Conservation (phyloP, 1,140 invertebrate species). For the Bombus haemorrhoidalis region DNA sequence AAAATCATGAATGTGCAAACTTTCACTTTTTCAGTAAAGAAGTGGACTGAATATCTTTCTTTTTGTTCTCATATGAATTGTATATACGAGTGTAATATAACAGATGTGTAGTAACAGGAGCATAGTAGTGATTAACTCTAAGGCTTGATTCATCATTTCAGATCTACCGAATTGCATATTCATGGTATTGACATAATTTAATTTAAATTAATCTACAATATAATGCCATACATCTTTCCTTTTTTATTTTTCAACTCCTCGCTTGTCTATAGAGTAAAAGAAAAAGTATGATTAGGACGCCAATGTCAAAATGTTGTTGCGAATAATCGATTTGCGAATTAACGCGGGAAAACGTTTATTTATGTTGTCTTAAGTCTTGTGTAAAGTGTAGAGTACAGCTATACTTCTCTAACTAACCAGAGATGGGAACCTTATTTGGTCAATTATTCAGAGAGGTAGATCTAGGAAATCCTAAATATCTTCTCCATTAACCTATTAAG, state of each 20-base stretch:
- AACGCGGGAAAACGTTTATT: neutral
- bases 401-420: neutral
- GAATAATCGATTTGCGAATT: conserved; percentile 4
- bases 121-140: neutral
- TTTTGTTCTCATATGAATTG: neutral
- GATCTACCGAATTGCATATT: neutral
- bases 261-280: neutral
- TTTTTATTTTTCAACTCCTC: neutral
- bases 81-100: neutral
- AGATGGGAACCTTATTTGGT: neutral
- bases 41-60: too few relatives aligned
- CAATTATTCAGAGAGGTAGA: neutral
- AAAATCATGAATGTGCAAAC: neutral
- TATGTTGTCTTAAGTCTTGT: conserved; percentile 4
- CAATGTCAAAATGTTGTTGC: neutral
- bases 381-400: neutral
- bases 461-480: neutral
- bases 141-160: neutral
- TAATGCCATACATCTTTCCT: neutral
- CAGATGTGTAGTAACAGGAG: too few relatives aligned
- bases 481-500: neutral
- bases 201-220: neutral
- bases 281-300: neutral
- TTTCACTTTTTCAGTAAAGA: too few relatives aligned
- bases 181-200: neutral